Base-by-base conservation (phyloP, 2,797 vertebrate genomes). In the Kryptolebias ocellatus region DNA sequence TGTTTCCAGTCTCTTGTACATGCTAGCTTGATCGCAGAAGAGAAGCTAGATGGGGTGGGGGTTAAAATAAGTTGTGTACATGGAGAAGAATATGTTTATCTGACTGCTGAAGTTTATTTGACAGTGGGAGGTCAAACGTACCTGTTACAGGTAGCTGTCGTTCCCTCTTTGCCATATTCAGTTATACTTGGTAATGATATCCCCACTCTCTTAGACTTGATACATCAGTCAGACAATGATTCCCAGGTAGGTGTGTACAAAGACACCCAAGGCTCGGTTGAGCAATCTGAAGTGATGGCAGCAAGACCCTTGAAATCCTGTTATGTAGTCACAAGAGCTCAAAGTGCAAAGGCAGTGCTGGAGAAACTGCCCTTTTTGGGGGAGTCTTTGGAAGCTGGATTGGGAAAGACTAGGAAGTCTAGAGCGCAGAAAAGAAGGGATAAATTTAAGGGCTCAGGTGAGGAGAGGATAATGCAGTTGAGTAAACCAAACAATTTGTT, bases 151-250 rank as follows among this genome's bases (percentile, higher is more conserved):
- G 60, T 58, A 16, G 54, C 54, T 2, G 59, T 71, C 29, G 58
- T 49, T 9, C 27, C 53, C 31, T 53, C 5, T 1, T 52, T 74
- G n/a, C 27, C 59, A 28, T 51, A n/a, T n/a, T 1, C 68, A n/a
- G 61, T 68, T 1, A 39, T 82, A 20, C 29, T 72, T 1, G 68
- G 64, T 10, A 57, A 72, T 39, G 61, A 72, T 53, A 10, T 68
- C 6, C 74, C 64, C 10, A 78, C 49, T 9, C 54, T 67, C 1
- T 16, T 17, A n/a, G 53, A 70, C n/a, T 49, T 77, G 3, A 14
- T 74, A 3, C 28, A 66, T 1, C 52, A 78, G 8, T 3, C 51
- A 18, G 54, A 12, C 0, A 3, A 11, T 44, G 29, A 34, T 4
- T 2, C n/a, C 27, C 14, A 45, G 24, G 18, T 17, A 5, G 0